Evolutionary conservation across 2,113 vertebrate genomes (phyloP).

Genomic region (Prochilodus magdalenae): DNA sequence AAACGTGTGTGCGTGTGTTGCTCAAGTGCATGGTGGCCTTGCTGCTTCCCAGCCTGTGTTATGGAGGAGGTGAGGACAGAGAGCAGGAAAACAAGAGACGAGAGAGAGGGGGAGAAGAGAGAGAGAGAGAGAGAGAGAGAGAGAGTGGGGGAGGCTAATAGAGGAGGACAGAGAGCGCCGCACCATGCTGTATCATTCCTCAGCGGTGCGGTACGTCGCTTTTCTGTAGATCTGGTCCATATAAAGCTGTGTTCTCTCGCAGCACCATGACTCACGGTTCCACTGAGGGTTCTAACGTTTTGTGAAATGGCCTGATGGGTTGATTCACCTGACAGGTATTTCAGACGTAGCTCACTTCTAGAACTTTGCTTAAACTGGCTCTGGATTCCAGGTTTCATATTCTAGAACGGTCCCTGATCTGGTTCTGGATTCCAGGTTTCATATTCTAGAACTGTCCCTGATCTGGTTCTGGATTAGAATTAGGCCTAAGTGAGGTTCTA

Average conservation of each 20-base stretch:
- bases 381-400: too few species aligned
- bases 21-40: constrained; percentile 67
- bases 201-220: not conserved
- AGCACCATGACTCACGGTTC: not conserved
- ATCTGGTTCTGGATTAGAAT: too few species aligned
- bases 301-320: constrained; percentile 16
- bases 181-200: too few species aligned
- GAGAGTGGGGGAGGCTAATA: constrained; percentile 9
- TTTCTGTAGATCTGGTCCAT: not conserved
- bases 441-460: too few species aligned
- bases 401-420: too few species aligned
- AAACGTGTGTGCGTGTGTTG: constrained; percentile 61
- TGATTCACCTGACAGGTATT: too few species aligned
- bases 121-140: constrained; percentile 6
- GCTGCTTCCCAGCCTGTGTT: constrained; percentile 68
- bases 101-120: constrained; percentile 31
- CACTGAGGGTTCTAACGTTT: not conserved
- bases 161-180: constrained; percentile 15
- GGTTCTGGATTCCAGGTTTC: too few species aligned
- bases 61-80: constrained; percentile 64
- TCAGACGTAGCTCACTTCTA: too few species aligned
- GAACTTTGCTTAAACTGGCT: too few species aligned
- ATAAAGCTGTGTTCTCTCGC: not conserved
- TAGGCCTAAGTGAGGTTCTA: too few species aligned
- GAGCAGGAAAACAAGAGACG: constrained; percentile 45